Evolutionary conservation across 2,888 invertebrate genomes (phyloP), one percentile per base, ranked within the genome.

Genomic region (Timema cristinae): DNA sequence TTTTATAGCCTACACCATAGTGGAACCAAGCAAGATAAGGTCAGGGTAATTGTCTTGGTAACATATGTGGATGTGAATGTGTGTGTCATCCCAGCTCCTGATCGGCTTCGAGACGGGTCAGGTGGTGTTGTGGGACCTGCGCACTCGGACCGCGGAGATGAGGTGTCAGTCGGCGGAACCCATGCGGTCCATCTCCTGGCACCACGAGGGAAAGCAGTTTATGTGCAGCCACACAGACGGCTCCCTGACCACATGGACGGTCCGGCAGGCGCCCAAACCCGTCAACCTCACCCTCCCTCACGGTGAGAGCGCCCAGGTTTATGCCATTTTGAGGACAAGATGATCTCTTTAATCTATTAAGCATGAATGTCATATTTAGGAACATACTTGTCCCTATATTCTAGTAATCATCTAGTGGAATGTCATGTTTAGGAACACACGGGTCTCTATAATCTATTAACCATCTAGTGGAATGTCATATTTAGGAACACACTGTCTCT

Each of bases 181-280:
- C 70, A 85, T 97, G 77, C 89, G 92, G 80, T 95, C 96, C 71
- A 89, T 96, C 79, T 89, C 94, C 75, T 99, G 99, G 99, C 97
- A 98, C 83, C 91, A 94, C 84, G 98, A 99, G 84, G 99, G 98
- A 77, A 97, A 96, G 85, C 93, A 95, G 84, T 94, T 99, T 82
- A 94, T 99, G 91, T 92, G 92, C 78, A 94, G 95, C 79, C 98
- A 99, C 84, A 89, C 90, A 61, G 98, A 99, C 85, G 99, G 99
- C 75, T 96, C 95, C 73, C 88, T 99, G 74, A 93, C 94, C 78
- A 95, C 96, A 71, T 99, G 98, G 98, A 91, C 89, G 79, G 85
- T 93, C 74, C 89, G 92, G 80, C 86, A 87, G 76, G 89, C 90
- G 77, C 86, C 88, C 71, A 90, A 94, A 81, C 94, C 96, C 61